Percentiles rank a stretch among this genome's conserved stretches.
Evolutionary conservation across 2,888 invertebrate genomes (phyloP).

Genomic region (Caenorhabditis drosophilae): DNA sequence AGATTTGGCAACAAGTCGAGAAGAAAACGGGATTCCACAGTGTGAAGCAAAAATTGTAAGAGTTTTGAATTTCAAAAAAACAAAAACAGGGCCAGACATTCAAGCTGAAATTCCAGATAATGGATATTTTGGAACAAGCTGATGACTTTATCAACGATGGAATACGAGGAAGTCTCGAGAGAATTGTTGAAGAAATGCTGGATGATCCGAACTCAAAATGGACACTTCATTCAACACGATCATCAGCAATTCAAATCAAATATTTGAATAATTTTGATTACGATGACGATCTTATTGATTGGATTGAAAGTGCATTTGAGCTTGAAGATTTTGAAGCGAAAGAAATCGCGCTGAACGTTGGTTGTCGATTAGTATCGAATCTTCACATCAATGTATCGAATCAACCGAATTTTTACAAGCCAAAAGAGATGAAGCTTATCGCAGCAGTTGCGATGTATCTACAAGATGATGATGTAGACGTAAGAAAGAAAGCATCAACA

Average conservation of each 20-base stretch:
- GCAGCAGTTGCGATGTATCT: conserved; percentile 24
- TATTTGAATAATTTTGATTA: conserved; percentile 2
- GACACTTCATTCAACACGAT: conserved; percentile 24
- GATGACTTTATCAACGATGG: conserved; percentile 13
- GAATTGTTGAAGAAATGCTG: conserved; percentile 6
- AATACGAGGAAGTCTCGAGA: not conserved
- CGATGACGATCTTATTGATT: conserved; percentile 10
- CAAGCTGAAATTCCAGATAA: conserved; percentile 10
- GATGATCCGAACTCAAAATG: conserved; percentile 8
- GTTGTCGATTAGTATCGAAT: conserved; percentile 7
- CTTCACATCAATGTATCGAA: conserved; percentile 1
- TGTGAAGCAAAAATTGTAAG: conserved; percentile 20
- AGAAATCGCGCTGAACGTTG: conserved; percentile 17
- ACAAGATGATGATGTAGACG: conserved; percentile 28
- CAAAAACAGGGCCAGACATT: no score
- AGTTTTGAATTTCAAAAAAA: not conserved
- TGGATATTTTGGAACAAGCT: conserved; percentile 9
- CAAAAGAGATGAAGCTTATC: conserved; percentile 12
- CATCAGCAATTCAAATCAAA: conserved; percentile 14
- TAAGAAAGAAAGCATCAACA: conserved; percentile 18
- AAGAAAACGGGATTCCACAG: not conserved
- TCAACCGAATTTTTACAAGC: conserved; percentile 1
- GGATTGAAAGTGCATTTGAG: conserved; percentile 27
- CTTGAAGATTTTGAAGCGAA: conserved; percentile 26
- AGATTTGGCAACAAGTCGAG: conserved; percentile 10